Evolutionary conservation across 2,113 vertebrate genomes (phyloP), one percentile per base, ranked within the genome.

Genomic region (Isichthys henryi): DNA sequence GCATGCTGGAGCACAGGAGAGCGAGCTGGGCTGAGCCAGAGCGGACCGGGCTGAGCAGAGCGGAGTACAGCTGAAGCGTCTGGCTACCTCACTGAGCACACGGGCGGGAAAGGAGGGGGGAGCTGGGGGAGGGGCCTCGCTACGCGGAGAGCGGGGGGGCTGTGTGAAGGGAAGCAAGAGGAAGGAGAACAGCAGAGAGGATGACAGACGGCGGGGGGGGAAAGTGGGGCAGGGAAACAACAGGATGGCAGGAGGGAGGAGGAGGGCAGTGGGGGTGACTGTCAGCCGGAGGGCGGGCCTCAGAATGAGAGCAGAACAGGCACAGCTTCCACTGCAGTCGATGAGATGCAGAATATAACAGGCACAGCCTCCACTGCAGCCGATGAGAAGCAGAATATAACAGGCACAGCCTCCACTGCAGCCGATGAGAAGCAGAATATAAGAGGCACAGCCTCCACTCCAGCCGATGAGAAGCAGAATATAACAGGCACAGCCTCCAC

Each of bases 321-420:
- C 95, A 96, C 96, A 94, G 95, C 95, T 93, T 92, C 92, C 92
- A 94, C 95, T 91, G 95, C 95, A 96, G 96, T 96, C 95, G 96
- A 96, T 96, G 94, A 90, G 94, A 91, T 93, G 94, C 93, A 94
- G 58, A 62, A 92, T 91, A 90, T 93, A 93, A 93, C 94, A 93
- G 23, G 95, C 95, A 95, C 96, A 94, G 95, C 95, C 93, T 92
- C 92, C 92, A 94, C 95, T 91, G 95, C 95, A 96, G 96, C 96
- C 95, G 96, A 96, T 96, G 23, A 74, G 70, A 39, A 17, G 70
- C 4, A 17, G 50, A 17, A 17, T 17, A 52, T 15, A 95, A 92
- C 94, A 48, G 1, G 9, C 9, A 48, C 48, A 48, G 46, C 46
- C 46, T 48, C 46, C 8, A 9, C 46, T 48, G 8, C 46, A 48